Evolutionary conservation across 2,888 invertebrate genomes (phyloP), one percentile per base, ranked within the genome.

Genomic region (Dryobotodes eremita): DNA sequence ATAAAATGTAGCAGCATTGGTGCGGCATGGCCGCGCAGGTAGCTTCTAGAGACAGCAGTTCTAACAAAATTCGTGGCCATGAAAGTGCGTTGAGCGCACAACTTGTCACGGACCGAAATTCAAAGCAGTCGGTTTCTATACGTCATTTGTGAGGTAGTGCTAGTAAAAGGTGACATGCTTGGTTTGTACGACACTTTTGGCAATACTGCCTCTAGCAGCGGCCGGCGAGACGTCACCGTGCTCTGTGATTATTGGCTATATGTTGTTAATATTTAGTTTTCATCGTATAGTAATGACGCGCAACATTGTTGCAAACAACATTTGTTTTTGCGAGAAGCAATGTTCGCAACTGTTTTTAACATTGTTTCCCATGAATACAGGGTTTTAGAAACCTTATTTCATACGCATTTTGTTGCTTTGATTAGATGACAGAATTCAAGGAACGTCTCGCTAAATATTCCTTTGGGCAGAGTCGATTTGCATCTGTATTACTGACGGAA

Each of bases 401-500:
- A 80, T 77, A 81, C 77, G 75, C 68, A 82, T 71, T 83, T 77
- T 77, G 71, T 80, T 84, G 65, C 62, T 85, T 77, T 76, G 78
- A 84, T 84, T 87, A 76, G 83, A 84, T 76, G 83, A 84, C 84
- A 82, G 69, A 71, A 87, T 90, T 87, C 88, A 85, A 79, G 86
- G 82, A 89, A 87, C 86, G 88, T 80, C 64, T 82, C 81, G 82
- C 88, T 92, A 92, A 92, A 92, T 91, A 91, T 92, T 92, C 90
- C 92, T 92, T 90, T 92, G 89, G 92, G 89, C 90, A 75, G 80
- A 86, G 87, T 80, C 83, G 86, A 93, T 93, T 93, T 93, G 92
- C 92, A 93, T 93, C 90, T 92, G 91, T 91, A 91, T 91, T 90
- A 88, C 90, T 88, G 86, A 89, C 90, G 87, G 90, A 89, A 90